These are phyloP conservation scores for Arge pagana DNA, from an alignment of 2,888 invertebrate genomes.

Conservation along the genomic window DNA sequence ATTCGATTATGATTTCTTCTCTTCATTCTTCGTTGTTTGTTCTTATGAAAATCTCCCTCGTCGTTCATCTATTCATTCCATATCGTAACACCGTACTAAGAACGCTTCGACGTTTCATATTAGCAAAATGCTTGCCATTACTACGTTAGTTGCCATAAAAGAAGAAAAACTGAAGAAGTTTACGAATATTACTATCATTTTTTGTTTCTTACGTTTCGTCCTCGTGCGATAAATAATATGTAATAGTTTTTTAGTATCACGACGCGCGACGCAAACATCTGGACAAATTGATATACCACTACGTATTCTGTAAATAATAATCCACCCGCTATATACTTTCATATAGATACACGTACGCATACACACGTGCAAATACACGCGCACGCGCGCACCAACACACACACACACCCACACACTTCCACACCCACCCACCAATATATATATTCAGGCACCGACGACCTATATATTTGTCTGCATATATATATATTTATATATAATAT, in stretches of 20 bases:
- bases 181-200: too few species aligned
- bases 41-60: too few species aligned
- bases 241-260: slow-evolving; percentile 32
- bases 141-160: slow-evolving; percentile 52
- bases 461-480: slow-evolving; percentile 18
- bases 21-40: too few species aligned
- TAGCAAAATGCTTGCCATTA: slow-evolving; percentile 52
- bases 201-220: slow-evolving; percentile 22
- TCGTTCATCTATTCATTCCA: too few species aligned
- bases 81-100: too few species aligned
- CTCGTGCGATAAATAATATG: slow-evolving; percentile 30
- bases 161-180: too few species aligned
- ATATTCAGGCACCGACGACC: slow-evolving; percentile 21
- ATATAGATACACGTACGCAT: slow-evolving; percentile 40
- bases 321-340: slow-evolving; percentile 43
- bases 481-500: slow-evolving; percentile 41
- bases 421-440: too few species aligned
- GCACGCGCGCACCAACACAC: too few species aligned
- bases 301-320: slow-evolving; percentile 55
- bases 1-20: too few species aligned
- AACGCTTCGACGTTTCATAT: too few species aligned
- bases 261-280: slow-evolving; percentile 35
- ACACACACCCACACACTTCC: too few species aligned
- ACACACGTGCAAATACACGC: too few species aligned
- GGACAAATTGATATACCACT: slow-evolving; percentile 45